Conservation (phyloP, 2,888 invertebrate genomes). For the Erebia epiphron region DNA sequence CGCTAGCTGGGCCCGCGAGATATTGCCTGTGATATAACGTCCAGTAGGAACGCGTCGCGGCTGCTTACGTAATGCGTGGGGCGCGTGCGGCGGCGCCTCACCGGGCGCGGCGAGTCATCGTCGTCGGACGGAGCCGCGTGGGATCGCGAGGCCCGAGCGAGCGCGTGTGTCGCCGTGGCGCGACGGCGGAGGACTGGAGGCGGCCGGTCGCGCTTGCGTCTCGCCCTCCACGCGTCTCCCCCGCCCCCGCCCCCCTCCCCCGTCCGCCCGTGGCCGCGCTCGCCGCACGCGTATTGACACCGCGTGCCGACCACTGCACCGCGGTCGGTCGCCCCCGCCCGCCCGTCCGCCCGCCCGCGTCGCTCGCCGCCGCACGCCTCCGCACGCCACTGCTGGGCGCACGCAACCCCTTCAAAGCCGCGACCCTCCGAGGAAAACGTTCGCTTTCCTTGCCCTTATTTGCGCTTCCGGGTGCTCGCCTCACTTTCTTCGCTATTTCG, state of each 20-base stretch:
- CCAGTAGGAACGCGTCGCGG: slow-evolving; percentile 52
- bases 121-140: slow-evolving; percentile 67
- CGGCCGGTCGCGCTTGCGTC: slow-evolving; percentile 56
- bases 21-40: slow-evolving; percentile 44
- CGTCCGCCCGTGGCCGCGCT: slow-evolving; percentile 46
- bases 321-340: slow-evolving; percentile 48
- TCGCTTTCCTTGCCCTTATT: slow-evolving; percentile 53
- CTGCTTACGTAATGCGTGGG: slow-evolving; percentile 69
- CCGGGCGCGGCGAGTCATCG: slow-evolving; percentile 71
- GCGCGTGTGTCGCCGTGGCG: slow-evolving; percentile 65
- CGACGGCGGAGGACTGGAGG: slow-evolving; percentile 68
- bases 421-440: slow-evolving; percentile 39
- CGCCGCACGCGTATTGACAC: slow-evolving; percentile 72
- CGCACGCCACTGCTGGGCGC: slow-evolving; percentile 37
- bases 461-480: slow-evolving; percentile 47
- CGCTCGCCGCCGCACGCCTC: slow-evolving; percentile 42
- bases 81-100: slow-evolving; percentile 69
- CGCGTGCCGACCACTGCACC: slow-evolving; percentile 73
- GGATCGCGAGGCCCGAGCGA: slow-evolving; percentile 56
- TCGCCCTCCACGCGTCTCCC: slow-evolving; percentile 43
- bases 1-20: slow-evolving; percentile 38
- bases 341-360: slow-evolving; percentile 49
- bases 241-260: slow-evolving; percentile 40
- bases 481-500: slow-evolving; percentile 45
- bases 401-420: slow-evolving; percentile 39